Evolutionary conservation across 64 coral and sea anemone species (phyloP).

Genomic region (Porites lutea): DNA sequence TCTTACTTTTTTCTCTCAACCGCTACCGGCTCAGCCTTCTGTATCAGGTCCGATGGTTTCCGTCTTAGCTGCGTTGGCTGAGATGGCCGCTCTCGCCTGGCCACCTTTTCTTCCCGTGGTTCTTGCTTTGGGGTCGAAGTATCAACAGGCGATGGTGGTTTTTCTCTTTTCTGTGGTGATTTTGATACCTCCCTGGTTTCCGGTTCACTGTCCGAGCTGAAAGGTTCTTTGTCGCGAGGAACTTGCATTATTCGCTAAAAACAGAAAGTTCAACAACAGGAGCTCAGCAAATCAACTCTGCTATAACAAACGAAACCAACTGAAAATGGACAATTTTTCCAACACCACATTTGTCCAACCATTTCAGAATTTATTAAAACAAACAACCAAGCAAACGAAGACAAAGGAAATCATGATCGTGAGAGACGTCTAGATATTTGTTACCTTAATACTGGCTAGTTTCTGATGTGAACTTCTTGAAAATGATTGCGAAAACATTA

Average conservation of each 20-base stretch:
- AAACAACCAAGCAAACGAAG: too few relatives aligned
- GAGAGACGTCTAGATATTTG: too few relatives aligned
- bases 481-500: too few relatives aligned
- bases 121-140: slow-evolving; percentile 58
- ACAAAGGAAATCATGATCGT: too few relatives aligned
- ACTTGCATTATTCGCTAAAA: slow-evolving; percentile 68
- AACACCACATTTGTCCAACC: too few relatives aligned
- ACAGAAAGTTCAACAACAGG: background rate
- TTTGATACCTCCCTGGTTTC: background rate
- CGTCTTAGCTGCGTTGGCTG: background rate
- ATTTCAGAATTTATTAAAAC: too few relatives aligned
- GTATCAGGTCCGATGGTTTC: background rate
- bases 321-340: too few relatives aligned
- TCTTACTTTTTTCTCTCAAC: slow-evolving; percentile 7
- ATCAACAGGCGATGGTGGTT: slow-evolving; percentile 21
- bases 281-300: background rate
- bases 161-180: slow-evolving; percentile 29
- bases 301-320: background rate
- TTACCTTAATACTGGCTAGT: too few relatives aligned
- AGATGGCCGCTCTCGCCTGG: slow-evolving; percentile 15
- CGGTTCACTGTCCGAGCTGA: slow-evolving; percentile 24
- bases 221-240: slow-evolving; percentile 44
- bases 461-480: too few relatives aligned
- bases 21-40: background rate
- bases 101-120: background rate